Conservation (phyloP, 2,797 vertebrate genomes). For the Peromyscus melanophrys region DNA sequence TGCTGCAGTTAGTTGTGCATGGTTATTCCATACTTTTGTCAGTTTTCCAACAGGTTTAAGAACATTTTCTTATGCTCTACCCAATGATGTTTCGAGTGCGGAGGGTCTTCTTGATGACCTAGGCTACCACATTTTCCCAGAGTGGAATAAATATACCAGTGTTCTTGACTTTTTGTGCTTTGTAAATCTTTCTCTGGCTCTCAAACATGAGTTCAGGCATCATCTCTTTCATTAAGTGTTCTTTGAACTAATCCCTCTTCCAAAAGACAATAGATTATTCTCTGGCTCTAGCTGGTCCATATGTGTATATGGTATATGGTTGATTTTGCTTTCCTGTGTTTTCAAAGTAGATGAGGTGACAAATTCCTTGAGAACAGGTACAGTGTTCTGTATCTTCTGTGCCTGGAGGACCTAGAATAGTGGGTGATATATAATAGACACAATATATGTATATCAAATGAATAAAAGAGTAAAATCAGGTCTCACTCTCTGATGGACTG, state of each 20-base stretch:
- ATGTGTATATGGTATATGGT: not conserved
- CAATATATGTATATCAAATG: not conserved
- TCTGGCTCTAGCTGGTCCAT: not conserved
- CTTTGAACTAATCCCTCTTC: not conserved
- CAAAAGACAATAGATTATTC: not conserved
- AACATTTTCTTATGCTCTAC: constrained; percentile 16
- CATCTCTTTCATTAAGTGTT: constrained; percentile 8
- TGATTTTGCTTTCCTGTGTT: constrained; percentile 43
- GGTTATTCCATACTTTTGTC: not conserved
- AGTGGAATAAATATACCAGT: constrained; percentile 5
- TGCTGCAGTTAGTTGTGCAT: constrained; percentile 30
- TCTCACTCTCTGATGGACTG: not conserved
- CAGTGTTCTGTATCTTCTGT: constrained; percentile 9
- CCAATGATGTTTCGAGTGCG: not conserved
- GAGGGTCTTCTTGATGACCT: not conserved
- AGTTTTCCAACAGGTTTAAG: constrained; percentile 45
- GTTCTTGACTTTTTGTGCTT: constrained; percentile 23
- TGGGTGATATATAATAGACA: not conserved
- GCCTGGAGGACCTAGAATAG: not conserved
- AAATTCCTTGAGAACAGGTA: constrained; percentile 37
- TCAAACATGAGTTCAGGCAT: constrained; percentile 4
- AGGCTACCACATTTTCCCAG: not conserved
- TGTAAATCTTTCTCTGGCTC: constrained; percentile 9
- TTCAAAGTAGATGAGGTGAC: not conserved
- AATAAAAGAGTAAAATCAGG: not conserved